Conservation (phyloP, 2,113 vertebrate species). For the Coregonus clupeaformis region DNA sequence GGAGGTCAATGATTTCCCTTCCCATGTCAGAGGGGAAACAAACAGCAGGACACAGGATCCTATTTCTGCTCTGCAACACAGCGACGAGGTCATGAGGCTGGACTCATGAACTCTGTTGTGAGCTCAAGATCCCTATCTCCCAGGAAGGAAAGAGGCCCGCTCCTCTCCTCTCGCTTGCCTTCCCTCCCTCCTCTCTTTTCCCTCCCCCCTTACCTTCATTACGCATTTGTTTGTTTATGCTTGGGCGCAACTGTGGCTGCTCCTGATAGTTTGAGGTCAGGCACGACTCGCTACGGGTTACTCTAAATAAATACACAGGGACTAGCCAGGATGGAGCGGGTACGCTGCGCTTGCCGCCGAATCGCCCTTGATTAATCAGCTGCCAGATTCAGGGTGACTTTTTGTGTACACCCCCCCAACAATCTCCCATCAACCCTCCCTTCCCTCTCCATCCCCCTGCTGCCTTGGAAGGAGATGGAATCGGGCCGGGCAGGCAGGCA, state of each 20-base stretch:
- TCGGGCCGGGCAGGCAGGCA: slow-evolving; percentile 54
- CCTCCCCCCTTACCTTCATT: slow-evolving; percentile 82
- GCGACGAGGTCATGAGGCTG: slow-evolving; percentile 62
- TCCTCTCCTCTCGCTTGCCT: slow-evolving; percentile 9
- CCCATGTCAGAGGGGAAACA: slow-evolving; percentile 82
- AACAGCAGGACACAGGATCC: slow-evolving; percentile 81
- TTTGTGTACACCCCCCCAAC: slow-evolving; percentile 64
- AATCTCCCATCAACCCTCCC: slow-evolving; percentile 3
- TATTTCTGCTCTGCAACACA: slow-evolving; percentile 70
- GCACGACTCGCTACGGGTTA: slow-evolving; percentile 91
- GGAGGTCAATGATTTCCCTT: slow-evolving; percentile 79
- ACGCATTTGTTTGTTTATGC: slow-evolving; percentile 89
- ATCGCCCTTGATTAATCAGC: slow-evolving; percentile 90
- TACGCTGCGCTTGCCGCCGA: slow-evolving; percentile 76
- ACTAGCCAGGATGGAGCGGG: slow-evolving; percentile 85
- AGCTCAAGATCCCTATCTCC: slow-evolving; percentile 84
- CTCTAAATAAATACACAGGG: slow-evolving; percentile 94
- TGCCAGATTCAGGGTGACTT: slow-evolving; percentile 84
- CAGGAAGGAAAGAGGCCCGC: slow-evolving; percentile 2
- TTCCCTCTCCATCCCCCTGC: not conserved
- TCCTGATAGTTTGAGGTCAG: slow-evolving; percentile 99
- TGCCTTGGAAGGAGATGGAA: slow-evolving; percentile 64
- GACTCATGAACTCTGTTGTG: slow-evolving; percentile 80
- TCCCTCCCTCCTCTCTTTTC: not conserved
- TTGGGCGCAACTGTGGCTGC: slow-evolving; percentile 89